These are phyloP conservation scores for Hipparchia sbordonii DNA, from an alignment of 2,888 invertebrate species.

Conservation along the genomic window DNA sequence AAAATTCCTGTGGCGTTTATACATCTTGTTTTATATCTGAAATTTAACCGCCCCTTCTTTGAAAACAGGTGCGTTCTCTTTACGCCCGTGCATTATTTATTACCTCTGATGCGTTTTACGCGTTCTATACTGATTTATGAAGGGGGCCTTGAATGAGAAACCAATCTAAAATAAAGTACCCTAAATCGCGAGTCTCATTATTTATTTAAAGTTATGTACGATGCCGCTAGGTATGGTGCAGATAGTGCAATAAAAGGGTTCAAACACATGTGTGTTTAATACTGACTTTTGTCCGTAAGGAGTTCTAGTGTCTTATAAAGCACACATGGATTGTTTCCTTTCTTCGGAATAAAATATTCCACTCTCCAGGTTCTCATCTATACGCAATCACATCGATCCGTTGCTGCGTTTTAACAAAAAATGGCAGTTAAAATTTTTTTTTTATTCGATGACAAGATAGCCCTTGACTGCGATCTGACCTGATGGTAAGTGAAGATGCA, in stretches of 20 bases:
- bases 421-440: no score
- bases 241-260: background rate
- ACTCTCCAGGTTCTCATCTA: no score
- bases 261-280: background rate
- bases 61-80: conserved; percentile 30
- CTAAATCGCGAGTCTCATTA: conserved; percentile 27
- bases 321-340: no score
- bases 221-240: background rate
- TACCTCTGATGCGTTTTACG: conserved; percentile 44
- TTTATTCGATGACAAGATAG: no score
- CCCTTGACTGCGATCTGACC: no score
- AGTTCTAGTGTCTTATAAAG: background rate
- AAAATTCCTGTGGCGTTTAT: no score
- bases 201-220: conserved; percentile 22
- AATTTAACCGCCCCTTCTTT: conserved; percentile 11
- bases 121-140: conserved; percentile 36
- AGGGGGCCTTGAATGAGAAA: conserved; percentile 28
- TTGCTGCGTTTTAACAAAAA: no score
- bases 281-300: background rate
- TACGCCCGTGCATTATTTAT: conserved; percentile 46
- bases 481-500: no score
- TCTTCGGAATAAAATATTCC: background rate
- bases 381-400: no score
- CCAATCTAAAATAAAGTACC: conserved; percentile 31
- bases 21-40: background rate